phyloP scores from a whole-genome alignment of 2,113 vertebrate species.

The Pandion haliaetus region DNA sequence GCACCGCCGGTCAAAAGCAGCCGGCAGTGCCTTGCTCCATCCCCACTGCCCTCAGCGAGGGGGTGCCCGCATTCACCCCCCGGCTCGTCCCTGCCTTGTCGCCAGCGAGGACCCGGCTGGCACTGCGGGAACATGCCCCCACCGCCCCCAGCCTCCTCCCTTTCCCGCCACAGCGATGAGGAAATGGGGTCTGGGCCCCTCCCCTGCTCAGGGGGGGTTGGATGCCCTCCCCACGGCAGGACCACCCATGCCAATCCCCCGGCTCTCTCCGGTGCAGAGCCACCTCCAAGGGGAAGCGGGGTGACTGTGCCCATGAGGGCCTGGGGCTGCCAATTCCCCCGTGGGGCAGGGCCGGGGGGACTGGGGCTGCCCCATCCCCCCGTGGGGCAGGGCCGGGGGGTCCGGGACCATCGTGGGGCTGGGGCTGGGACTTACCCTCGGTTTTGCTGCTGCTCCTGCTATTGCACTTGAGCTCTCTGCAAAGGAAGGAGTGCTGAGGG shows the following conservation, averaged over 20 bases:
- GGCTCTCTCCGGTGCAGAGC: background rate
- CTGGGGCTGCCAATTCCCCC: background rate
- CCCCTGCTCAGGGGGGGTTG: background rate
- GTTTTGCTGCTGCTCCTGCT: slow-evolving; percentile 74
- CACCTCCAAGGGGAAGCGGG: background rate
- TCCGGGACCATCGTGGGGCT: accelerated
- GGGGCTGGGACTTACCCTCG: slow-evolving; percentile 69
- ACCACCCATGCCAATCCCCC: background rate
- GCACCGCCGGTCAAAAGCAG: accelerated
- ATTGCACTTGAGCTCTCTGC: too few species aligned
- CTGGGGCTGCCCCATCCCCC: background rate
- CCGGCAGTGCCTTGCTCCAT: background rate
- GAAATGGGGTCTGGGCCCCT: background rate
- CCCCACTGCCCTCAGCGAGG: background rate
- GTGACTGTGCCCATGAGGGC: background rate
- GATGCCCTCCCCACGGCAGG: background rate
- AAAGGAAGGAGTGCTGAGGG: too few species aligned
- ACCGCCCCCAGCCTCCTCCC: background rate
- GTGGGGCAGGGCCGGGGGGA: background rate
- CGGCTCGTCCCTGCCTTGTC: background rate
- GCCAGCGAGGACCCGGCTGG: background rate
- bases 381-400: background rate
- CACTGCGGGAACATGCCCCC: background rate
- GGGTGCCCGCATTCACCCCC: background rate
- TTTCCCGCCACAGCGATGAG: background rate